Evolutionary conservation across 2,113 vertebrate genomes (phyloP).

Genomic region (Lucifuga dentata): DNA sequence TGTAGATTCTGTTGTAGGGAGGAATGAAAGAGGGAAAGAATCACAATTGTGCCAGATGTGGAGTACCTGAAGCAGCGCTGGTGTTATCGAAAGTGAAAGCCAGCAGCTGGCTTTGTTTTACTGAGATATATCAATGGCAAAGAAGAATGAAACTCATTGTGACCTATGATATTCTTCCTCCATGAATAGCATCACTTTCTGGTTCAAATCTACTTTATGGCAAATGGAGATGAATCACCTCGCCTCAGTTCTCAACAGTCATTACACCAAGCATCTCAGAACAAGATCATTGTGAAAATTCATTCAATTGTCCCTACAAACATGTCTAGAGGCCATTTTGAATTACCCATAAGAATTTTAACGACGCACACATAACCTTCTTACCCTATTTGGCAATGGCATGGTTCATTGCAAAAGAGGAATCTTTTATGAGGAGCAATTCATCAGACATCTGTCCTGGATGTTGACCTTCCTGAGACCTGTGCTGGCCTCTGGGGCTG

Average conservation of each 20-base stretch:
- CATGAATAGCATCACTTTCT: slow-evolving; percentile 19
- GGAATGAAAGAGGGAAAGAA: slow-evolving; percentile 17
- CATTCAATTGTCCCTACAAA: slow-evolving; percentile 23
- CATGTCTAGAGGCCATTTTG: slow-evolving; percentile 49
- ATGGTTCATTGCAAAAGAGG: slow-evolving; percentile 67
- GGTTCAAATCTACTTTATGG: slow-evolving; percentile 19
- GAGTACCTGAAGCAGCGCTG: slow-evolving; percentile 13
- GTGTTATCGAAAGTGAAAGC: slow-evolving; percentile 28
- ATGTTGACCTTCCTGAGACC: slow-evolving; percentile 64
- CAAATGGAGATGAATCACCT: slow-evolving; percentile 20
- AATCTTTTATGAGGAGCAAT: slow-evolving; percentile 74
- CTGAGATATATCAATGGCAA: slow-evolving; percentile 4
- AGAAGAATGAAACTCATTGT: slow-evolving; percentile 15
- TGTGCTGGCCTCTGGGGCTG: slow-evolving; percentile 36
- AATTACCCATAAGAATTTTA: slow-evolving; percentile 72
- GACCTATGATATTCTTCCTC: slow-evolving; percentile 10
- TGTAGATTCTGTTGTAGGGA: slow-evolving; percentile 6
- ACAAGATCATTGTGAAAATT: slow-evolving; percentile 33
- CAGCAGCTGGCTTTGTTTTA: slow-evolving; percentile 29
- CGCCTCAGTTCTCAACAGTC: slow-evolving; percentile 11
- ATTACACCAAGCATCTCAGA: slow-evolving; percentile 3
- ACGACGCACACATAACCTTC: slow-evolving; percentile 55
- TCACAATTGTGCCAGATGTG: slow-evolving; percentile 24
- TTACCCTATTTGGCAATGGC: slow-evolving; percentile 69
- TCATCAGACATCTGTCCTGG: slow-evolving; percentile 75